Percentiles rank a stretch among this genome's conserved stretches.
Evolutionary conservation across 2,888 invertebrate genomes (phyloP).

Genomic region (Nebria salina): DNA sequence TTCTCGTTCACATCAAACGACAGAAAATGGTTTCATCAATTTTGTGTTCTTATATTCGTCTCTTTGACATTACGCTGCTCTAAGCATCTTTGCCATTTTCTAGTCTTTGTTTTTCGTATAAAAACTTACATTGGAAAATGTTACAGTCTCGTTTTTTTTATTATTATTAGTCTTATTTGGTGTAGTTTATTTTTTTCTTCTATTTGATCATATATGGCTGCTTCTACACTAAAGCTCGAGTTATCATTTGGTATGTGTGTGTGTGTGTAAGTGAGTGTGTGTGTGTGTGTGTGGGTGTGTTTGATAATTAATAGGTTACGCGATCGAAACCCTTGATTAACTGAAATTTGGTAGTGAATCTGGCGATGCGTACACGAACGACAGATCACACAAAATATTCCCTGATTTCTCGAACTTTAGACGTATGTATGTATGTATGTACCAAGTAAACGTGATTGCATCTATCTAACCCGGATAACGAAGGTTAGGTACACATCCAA

Average conservation of each 20-base stretch:
- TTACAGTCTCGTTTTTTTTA: too few relatives aligned
- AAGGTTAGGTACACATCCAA: not conserved
- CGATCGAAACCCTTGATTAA: not conserved
- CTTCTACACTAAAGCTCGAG: too few relatives aligned
- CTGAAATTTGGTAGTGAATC: not conserved
- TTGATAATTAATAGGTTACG: not conserved
- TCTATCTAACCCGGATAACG: not conserved
- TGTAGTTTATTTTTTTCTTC: too few relatives aligned
- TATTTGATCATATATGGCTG: too few relatives aligned
- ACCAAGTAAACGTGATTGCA: not conserved
- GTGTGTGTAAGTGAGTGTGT: too few relatives aligned
- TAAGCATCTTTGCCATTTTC: not conserved
- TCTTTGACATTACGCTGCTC: not conserved
- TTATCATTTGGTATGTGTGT: too few relatives aligned
- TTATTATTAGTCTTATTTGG: too few relatives aligned
- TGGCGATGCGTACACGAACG: not conserved
- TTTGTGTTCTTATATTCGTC: constrained; percentile 3
- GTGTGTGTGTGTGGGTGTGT: too few relatives aligned
- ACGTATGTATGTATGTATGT: not conserved
- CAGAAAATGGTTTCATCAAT: constrained; percentile 9
- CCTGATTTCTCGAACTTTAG: not conserved
- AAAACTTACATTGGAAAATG: not conserved
- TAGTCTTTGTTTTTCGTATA: not conserved
- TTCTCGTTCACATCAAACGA: constrained; percentile 11
- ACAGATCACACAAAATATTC: not conserved